Evolutionary conservation across 1,140 invertebrate species (phyloP), one percentile per base, ranked within the genome.

Genomic region (Panagrolaimus sp.): DNA sequence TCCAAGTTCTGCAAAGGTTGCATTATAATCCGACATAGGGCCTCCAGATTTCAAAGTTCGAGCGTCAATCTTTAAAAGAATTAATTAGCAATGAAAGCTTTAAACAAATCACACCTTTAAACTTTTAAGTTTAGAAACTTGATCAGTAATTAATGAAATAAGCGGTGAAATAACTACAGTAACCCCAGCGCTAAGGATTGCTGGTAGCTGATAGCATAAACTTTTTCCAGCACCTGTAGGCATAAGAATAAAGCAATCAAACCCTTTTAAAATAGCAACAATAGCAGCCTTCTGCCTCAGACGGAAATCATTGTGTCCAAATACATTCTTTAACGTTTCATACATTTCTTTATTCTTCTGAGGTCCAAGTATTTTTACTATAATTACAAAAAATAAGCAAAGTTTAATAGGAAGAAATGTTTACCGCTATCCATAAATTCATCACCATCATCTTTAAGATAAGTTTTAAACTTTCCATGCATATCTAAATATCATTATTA

Each of bases 261-360:
- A 65, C 5, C 89, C 88, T 8, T 92, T 84, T 64, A 98, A 75
- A 0, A 91, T 89, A 9, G 93, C 93, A 86, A 98, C 98, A 72
- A 98, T 92, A 13, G 92, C 92, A 85, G 93, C 90, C 63, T 94
- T 83, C 80, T 99, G 96, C 84, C 94, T 94, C 5, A 90, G 89
- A 4, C 95, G 87, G 82, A 98, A 98, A 4, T 86, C 86, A 73
- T 89, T 87, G 13, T 98, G 85, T 65, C 92, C 91, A 86, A 98
- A 98, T 74, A 87, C 89, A 74, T 89, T 86, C 53, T 87, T 85
- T 65, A 94, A 89, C 9, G 69, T 73, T 14, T 66, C 25, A 46
- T 72, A 72, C 27, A 72, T 20, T 20, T 57, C 27, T 11, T 25
- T 9, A 57, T 57, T 14, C 7, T 27, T n/a, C 0, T n/a, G 20